Conservation (phyloP, 2,113 vertebrate genomes). For the Onychorhynchus coronatus region DNA sequence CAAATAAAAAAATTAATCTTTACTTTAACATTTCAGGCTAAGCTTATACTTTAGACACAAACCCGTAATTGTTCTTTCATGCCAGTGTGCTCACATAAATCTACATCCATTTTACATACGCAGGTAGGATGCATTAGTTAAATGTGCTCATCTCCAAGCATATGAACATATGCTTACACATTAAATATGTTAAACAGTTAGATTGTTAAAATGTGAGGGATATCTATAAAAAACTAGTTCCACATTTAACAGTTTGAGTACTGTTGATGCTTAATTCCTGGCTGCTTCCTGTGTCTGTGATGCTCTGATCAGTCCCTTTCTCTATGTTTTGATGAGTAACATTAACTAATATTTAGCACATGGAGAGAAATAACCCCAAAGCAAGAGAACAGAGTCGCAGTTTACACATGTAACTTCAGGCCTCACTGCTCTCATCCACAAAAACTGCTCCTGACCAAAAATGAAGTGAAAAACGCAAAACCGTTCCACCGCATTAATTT, state of each 20-base stretch:
- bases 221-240: neutral
- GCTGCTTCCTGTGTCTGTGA: neutral
- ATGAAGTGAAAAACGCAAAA: neutral
- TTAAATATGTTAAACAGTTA: neutral
- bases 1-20: neutral
- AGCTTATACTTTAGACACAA: neutral
- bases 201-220: neutral
- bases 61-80: neutral
- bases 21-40: slow-evolving; percentile 16
- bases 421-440: neutral
- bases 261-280: neutral
- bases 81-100: neutral
- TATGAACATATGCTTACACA: neutral
- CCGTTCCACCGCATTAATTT: neutral
- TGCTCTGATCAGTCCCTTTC: neutral
- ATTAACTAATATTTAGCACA: neutral
- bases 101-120: neutral
- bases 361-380: neutral
- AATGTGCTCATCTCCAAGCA: neutral
- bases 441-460: neutral
- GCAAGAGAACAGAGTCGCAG: neutral
- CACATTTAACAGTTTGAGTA: neutral
- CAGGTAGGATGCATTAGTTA: neutral
- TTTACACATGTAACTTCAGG: neutral
- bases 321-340: accelerated